Base-by-base conservation (phyloP, 2,888 invertebrate species). In the Cantharis flavilabris region DNA sequence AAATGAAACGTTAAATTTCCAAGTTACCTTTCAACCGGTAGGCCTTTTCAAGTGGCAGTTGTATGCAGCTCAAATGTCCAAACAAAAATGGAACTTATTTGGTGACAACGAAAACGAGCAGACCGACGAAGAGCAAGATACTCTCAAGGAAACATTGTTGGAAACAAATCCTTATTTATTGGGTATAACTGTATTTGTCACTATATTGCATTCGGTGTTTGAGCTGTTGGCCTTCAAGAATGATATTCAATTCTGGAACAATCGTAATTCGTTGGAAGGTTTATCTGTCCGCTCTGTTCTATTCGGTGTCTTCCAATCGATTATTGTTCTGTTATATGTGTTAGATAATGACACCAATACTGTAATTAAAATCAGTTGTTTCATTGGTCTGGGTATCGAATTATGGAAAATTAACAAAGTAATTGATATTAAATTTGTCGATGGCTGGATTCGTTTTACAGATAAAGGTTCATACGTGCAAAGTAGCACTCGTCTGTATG, bases 161-260 rank as follows among this genome's bases (percentile, higher is more conserved):
- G 99, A 99, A 85, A 99, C 99, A 1, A 99, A 98, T 86, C 98
- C 98, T 0, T 98, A 98, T 86, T 91, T 99, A 49, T 90, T 99
- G 62, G 98, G 92, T 4, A 88, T 98, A 74, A 99, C 99, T 2
- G 93, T 98, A 78, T 91, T 94, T 72, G 95, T 99, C 0, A 98
- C 99, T 0, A 92, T 99, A 76, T 90, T 99, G 18, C 99, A 99
- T 89, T 98, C 98, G 76, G 93, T 99, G 80, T 99, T 99, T 90
- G 99, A 99, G 88, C 92, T 99, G 82, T 90, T 99, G 75, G 99
- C 99, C 65, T 99, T 99, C 88, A 99, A 99, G 90, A 99, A 99
- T 90, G 99, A 99, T 88, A 99, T 99, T 85, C 99, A 99, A 88
- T 99, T 99, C 88, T 99, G 99, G 99, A 97, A 98, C 84, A 98